Evolutionary conservation across 2,888 invertebrate genomes (phyloP).

Genomic region (Selenia dentaria): DNA sequence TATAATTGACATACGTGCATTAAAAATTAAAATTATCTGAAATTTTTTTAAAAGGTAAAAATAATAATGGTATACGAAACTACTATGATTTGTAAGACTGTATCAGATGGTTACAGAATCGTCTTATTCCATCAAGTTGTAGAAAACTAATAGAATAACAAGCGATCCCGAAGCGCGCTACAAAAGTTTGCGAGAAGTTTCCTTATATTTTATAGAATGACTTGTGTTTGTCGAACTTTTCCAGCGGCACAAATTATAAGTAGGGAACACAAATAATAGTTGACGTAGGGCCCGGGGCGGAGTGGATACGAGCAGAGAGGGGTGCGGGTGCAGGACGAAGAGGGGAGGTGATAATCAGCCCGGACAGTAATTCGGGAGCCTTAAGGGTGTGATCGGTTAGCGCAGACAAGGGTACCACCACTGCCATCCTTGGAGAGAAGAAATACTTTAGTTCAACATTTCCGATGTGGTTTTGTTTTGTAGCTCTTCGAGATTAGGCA

Average conservation of each 20-base stretch:
- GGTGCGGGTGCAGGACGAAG: conserved; percentile 40
- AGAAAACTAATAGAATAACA: conserved; percentile 62
- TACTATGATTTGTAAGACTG: conserved; percentile 17
- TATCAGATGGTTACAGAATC: conserved; percentile 50
- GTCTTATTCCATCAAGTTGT: conserved; percentile 49
- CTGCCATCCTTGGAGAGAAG: conserved; percentile 79
- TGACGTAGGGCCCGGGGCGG: conserved; percentile 68
- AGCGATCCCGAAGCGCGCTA: conserved; percentile 66
- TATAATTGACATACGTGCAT: too few species aligned
- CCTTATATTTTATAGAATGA: conserved; percentile 77
- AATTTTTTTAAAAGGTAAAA: too few species aligned
- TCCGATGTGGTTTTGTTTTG: conserved; percentile 83
- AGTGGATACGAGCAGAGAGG: conserved; percentile 41
- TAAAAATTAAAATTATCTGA: too few species aligned
- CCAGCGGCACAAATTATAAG: conserved; percentile 77
- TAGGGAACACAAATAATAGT: conserved; percentile 81
- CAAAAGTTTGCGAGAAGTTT: conserved; percentile 66
- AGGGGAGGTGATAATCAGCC: conserved; percentile 73
- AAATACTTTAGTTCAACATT: conserved; percentile 82
- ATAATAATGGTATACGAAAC: not conserved
- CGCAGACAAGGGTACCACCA: conserved; percentile 80
- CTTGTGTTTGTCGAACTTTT: conserved; percentile 77
- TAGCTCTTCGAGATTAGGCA: conserved; percentile 82
- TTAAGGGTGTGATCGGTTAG: conserved; percentile 83
- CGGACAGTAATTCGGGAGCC: conserved; percentile 82